Evolutionary conservation across 1,140 invertebrate genomes (phyloP).

Genomic region (Araneus ventricosus): DNA sequence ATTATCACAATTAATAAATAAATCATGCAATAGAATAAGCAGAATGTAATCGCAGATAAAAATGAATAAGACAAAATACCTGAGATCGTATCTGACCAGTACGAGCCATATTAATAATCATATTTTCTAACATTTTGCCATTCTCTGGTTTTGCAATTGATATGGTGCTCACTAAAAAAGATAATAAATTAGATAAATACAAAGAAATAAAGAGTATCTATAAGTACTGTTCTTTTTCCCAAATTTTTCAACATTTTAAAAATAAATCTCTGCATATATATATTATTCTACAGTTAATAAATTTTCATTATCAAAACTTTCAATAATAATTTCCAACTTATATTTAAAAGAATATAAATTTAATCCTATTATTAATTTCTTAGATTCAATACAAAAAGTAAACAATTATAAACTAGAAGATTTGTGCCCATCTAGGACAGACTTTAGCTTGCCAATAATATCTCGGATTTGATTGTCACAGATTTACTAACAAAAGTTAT

Average conservation of each 20-base stretch:
- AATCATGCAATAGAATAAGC: background rate
- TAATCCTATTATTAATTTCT: no score
- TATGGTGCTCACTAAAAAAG: conserved; percentile 92
- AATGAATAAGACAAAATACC: conserved; percentile 63
- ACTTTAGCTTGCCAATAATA: no score
- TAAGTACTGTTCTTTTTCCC: background rate
- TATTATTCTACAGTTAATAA: background rate
- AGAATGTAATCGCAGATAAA: background rate
- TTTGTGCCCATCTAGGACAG: no score
- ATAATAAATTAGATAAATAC: conserved; percentile 65
- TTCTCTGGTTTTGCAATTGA: conserved; percentile 97
- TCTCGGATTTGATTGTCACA: no score
- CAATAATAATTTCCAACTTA: background rate
- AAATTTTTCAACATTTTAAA: background rate
- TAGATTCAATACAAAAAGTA: no score
- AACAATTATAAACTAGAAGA: no score
- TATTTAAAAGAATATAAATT: background rate
- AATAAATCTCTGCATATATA: background rate
- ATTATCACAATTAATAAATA: background rate
- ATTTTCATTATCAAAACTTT: background rate
- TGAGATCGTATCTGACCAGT: conserved; percentile 89
- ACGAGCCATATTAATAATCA: conserved; percentile 95
- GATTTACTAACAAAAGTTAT: no score
- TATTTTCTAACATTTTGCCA: conserved; percentile 94
- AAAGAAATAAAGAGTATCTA: no score